A percentile compares a stretch with the other conserved stretches of the same genome.
Evolutionary conservation across 2,113 vertebrate species (phyloP).

Genomic region (Ctenomys sociabilis): DNA sequence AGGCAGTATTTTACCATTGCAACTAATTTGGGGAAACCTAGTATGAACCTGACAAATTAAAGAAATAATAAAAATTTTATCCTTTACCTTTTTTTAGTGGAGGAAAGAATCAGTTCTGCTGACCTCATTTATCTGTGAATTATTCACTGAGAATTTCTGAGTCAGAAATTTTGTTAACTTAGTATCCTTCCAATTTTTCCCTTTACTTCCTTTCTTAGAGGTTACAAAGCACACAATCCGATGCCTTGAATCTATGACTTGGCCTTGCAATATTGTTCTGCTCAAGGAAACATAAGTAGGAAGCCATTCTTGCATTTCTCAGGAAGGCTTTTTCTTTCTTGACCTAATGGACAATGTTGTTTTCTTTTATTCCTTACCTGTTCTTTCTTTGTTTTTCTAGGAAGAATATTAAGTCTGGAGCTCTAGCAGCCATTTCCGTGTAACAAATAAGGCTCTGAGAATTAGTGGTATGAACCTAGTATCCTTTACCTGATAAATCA

Average conservation of each 20-base stretch:
- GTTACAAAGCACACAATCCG: neutral
- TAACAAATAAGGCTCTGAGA: neutral
- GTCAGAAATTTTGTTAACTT: neutral
- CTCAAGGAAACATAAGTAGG: neutral
- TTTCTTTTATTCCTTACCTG: neutral
- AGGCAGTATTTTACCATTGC: neutral
- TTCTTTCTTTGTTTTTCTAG: neutral
- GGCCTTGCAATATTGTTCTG: neutral
- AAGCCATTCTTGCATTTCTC: constrained; percentile 1
- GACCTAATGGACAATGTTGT: neutral
- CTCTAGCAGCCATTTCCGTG: neutral
- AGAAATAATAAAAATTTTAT: neutral
- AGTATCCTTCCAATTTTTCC: neutral
- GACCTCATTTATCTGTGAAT: neutral
- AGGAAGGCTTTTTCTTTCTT: constrained; percentile 6
- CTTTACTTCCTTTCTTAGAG: neutral
- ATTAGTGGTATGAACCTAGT: neutral
- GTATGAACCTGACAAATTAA: neutral
- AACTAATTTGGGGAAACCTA: neutral
- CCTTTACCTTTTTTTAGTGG: neutral
- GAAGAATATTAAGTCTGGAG: neutral
- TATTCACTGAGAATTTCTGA: neutral
- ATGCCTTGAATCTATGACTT: neutral
- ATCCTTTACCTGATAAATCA: neutral
- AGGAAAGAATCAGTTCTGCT: neutral